These are phyloP conservation scores for Columba livia DNA, from an alignment of 2,113 vertebrate genomes.

Conservation along the genomic window DNA sequence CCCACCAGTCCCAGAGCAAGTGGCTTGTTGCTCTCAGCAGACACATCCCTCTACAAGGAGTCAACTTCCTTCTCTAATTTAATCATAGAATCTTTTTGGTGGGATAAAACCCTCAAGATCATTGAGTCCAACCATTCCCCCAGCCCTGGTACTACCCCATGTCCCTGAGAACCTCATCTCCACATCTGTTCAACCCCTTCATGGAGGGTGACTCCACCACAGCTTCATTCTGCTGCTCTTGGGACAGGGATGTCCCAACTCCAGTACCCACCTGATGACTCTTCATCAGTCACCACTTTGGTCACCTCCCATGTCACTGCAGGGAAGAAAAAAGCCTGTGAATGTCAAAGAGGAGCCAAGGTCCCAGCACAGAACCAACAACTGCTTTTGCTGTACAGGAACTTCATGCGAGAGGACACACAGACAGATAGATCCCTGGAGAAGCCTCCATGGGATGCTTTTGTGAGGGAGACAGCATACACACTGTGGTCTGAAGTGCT, in stretches of 20 bases:
- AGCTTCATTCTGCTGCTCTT: accelerated
- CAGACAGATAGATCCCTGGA: not conserved
- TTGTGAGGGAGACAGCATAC: not conserved
- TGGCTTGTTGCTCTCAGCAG: not conserved
- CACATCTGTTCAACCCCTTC: not conserved
- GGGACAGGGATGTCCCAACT: accelerated
- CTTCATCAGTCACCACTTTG: not conserved
- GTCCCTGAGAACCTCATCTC: not conserved
- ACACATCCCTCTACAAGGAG: accelerated
- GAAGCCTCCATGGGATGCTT: accelerated
- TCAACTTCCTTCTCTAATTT: not conserved
- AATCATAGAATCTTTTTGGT: not conserved
- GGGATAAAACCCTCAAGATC: no score
- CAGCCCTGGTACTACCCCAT: no score
- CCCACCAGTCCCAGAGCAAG: not conserved
- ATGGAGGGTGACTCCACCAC: no score
- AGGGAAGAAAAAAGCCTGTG: not conserved
- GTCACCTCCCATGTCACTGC: constrained; percentile 1
- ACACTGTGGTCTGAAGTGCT: not conserved
- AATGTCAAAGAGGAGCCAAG: not conserved
- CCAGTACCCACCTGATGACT: not conserved
- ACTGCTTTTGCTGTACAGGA: no score
- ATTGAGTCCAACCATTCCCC: no score
- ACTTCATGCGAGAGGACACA: accelerated
- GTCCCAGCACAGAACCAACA: not conserved